A percentile compares a stretch with the other conserved stretches of the same genome.
Evolutionary conservation across 1,140 invertebrate genomes (phyloP).

Genomic region (Conus betulinus): DNA sequence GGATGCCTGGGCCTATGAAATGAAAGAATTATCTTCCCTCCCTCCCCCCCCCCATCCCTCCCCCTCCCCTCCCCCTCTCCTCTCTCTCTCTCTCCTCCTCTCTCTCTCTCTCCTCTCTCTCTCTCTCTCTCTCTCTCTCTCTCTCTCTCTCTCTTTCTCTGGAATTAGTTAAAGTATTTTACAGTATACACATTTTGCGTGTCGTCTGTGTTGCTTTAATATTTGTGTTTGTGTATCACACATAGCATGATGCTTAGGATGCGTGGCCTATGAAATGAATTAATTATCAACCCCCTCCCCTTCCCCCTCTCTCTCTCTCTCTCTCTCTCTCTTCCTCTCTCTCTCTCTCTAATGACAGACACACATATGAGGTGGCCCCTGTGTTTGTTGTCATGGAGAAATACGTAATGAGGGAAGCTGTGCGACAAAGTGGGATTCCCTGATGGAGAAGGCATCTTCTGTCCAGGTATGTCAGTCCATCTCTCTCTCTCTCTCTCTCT

Average conservation of each 20-base stretch:
- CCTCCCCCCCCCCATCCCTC: not conserved
- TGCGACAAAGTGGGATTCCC: conserved; percentile 93
- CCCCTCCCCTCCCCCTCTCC: not conserved
- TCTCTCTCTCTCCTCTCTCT: not conserved
- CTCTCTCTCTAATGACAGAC: conserved; percentile 76
- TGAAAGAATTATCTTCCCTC: no score
- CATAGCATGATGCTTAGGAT: no score
- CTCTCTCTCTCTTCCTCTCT: no score
- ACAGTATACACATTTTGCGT: not conserved
- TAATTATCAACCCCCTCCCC: not conserved
- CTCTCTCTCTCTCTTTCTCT: not conserved
- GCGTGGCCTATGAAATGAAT: no score
- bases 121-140: not conserved
- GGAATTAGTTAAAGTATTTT: not conserved
- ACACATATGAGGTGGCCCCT: conserved; percentile 98
- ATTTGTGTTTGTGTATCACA: no score
- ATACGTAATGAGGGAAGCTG: conserved; percentile 86
- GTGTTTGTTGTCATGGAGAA: conserved; percentile 89
- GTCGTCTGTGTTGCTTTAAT: not conserved
- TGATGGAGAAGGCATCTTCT: conserved; percentile 94
- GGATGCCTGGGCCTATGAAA: no score
- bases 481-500: no score
- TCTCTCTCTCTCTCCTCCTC: not conserved
- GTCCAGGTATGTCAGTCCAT: conserved; percentile 81
- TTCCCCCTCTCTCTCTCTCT: conserved; percentile 78